phyloP scores from a whole-genome alignment of 2,888 invertebrate genomes.

The Hyposoter didymator region DNA sequence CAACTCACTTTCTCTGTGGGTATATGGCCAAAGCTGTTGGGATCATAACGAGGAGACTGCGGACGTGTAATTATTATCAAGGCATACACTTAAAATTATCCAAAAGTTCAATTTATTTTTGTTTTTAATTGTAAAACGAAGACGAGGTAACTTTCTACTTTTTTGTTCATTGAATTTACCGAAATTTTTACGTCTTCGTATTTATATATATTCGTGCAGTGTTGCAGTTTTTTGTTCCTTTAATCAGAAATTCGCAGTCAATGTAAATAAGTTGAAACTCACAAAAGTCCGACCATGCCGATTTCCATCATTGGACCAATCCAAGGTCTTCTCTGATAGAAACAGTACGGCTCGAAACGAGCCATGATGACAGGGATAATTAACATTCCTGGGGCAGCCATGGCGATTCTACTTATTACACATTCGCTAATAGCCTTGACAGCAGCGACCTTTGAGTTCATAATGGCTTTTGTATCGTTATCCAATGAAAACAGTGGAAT shows the following conservation, averaged over 20 bases:
- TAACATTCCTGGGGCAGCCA: conserved; percentile 73
- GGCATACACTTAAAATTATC: no score
- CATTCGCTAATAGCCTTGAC: conserved; percentile 72
- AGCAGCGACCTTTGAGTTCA: conserved; percentile 71
- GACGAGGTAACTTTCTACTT: background rate
- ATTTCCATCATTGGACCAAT: conserved; percentile 62
- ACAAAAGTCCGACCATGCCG: conserved; percentile 62
- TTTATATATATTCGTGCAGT: background rate
- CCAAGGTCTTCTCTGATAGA: conserved; percentile 69
- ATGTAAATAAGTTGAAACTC: background rate
- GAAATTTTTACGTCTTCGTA: background rate
- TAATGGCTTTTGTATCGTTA: conserved; percentile 60
- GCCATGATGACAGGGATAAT: conserved; percentile 70
- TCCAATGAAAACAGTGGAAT: conserved; percentile 66
- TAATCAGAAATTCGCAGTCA: background rate
- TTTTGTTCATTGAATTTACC: background rate
- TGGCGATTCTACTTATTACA: conserved; percentile 68
- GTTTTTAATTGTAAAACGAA: background rate
- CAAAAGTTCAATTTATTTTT: no score
- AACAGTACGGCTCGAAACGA: conserved; percentile 67
- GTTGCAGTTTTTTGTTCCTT: background rate
- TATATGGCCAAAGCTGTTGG: conserved; percentile 73
- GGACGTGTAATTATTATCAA: background rate
- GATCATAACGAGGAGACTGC: conserved; percentile 70
- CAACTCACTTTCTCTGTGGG: conserved; percentile 72